Base-by-base conservation (phyloP, 2,888 invertebrate genomes). In the Aphodius sticticus region DNA sequence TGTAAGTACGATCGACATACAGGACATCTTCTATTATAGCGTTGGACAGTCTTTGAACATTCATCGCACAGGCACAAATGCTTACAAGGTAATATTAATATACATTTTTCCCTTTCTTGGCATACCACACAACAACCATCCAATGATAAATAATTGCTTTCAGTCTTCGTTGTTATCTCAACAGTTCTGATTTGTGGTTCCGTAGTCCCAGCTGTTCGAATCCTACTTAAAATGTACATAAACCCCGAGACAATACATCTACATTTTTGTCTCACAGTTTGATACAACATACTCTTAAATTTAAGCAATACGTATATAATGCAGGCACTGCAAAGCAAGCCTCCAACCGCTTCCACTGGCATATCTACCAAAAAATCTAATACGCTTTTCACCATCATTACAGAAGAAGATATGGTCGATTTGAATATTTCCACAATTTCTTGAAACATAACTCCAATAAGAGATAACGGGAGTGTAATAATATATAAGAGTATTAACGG, bases 41-140 rank as follows among this genome's bases (percentile, higher is more conserved):
- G 88, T 87, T 90, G 90, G 4, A 92, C 85, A n/a, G 89, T 87
- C 82, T 88, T 85, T 81, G 90, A 90, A 83, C 92, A 92, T 82
- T 91, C 91, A 38, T 87, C 87, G 84, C 92, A 92, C 69, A 92
- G 86, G 83, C 92, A 92, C 16, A 92, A 89, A 88, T 92, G 92
- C 16, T 91, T 89, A 83, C 92, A 92, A 0, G 92, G 92, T 78
- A 92, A 84, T 71, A 91, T 90, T 70, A 92, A 86, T 15, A 92
- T 90, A 89, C 91, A 91, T 86, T 91, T 92, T 81, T 90, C 89
- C 5, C 90, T 86, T 83, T 92, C 92, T 83, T 92, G 91, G 82
- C 92, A 92, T 82, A 92, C 90, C 15, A 92, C 90, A 88, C 92
- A 92, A 14, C 90, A 85, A 70, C 89, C 86, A 84, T 91, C 91